Evolutionary conservation across 1,140 invertebrate genomes (phyloP).

Genomic region (Phymorhynchus buccinoides): DNA sequence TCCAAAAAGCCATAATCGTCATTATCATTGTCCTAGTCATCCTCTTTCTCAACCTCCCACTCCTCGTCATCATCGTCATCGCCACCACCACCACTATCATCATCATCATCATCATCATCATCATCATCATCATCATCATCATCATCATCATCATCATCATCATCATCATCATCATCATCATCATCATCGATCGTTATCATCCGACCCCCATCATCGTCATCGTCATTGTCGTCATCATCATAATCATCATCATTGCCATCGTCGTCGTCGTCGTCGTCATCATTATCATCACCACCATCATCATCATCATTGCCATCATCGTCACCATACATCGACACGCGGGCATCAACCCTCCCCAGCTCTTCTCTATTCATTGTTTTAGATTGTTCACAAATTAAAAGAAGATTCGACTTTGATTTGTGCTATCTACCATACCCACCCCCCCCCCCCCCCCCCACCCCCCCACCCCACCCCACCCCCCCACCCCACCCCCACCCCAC

Average conservation of each 20-base stretch:
- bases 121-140: slow-evolving; percentile 32
- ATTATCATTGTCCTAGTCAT: background rate
- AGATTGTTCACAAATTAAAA: too few species aligned
- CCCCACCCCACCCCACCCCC: too few species aligned
- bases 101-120: slow-evolving; percentile 36
- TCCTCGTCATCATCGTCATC: background rate
- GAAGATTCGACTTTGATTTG: too few species aligned
- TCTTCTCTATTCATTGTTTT: too few species aligned
- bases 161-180: background rate
- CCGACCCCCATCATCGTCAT: background rate
- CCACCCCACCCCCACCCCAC: too few species aligned
- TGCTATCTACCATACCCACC: too few species aligned
- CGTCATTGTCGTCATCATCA: too few species aligned
- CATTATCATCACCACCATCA: background rate
- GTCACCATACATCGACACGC: background rate
- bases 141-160: slow-evolving; percentile 9
- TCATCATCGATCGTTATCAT: background rate
- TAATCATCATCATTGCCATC: too few species aligned
- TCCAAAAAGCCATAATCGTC: background rate
- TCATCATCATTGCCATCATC: background rate
- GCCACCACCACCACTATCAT: slow-evolving; percentile 21
- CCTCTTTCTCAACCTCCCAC: background rate
- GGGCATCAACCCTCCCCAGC: background rate
- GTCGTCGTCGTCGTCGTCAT: background rate
- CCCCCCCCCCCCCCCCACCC: too few species aligned